These are phyloP conservation scores for Endomychus coccineus DNA, from an alignment of 2,888 invertebrate species.

Conservation along the genomic window DNA sequence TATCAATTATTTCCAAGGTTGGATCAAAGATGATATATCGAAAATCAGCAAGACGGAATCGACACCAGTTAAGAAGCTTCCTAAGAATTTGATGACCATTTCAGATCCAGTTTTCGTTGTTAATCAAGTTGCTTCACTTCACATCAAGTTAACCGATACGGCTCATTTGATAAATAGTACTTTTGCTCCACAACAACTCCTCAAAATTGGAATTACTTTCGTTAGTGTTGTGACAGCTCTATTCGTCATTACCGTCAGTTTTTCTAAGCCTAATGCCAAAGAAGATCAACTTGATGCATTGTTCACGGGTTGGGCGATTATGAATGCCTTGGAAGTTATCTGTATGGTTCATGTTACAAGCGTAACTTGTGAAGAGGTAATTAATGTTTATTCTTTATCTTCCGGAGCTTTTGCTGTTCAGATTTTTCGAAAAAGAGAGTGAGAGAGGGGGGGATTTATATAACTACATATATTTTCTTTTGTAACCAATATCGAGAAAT, in stretches of 20 bases:
- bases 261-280: slow-evolving; percentile 19
- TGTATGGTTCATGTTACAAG: slow-evolving; percentile 31
- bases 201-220: slow-evolving; percentile 30
- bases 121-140: slow-evolving; percentile 29
- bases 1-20: too few relatives aligned
- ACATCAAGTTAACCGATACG: slow-evolving; percentile 31
- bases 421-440: too few relatives aligned
- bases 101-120: slow-evolving; percentile 27
- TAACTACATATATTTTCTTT: too few relatives aligned
- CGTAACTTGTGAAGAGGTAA: slow-evolving; percentile 31
- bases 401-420: slow-evolving; percentile 14
- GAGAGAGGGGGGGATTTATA: too few relatives aligned
- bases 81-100: slow-evolving; percentile 19
- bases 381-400: too few relatives aligned
- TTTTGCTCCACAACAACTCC: slow-evolving; percentile 31
- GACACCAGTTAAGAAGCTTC: slow-evolving; percentile 9
- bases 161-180: slow-evolving; percentile 30
- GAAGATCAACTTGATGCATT: slow-evolving; percentile 21
- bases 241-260: slow-evolving; percentile 29
- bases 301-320: slow-evolving; percentile 31
- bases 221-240: slow-evolving; percentile 31
- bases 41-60: neutral
- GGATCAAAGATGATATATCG: slow-evolving; percentile 10
- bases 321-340: slow-evolving; percentile 29
- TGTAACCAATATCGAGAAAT: too few relatives aligned